Base-by-base conservation (phyloP, 2,797 vertebrate species). In the Allobates femoralis region DNA sequence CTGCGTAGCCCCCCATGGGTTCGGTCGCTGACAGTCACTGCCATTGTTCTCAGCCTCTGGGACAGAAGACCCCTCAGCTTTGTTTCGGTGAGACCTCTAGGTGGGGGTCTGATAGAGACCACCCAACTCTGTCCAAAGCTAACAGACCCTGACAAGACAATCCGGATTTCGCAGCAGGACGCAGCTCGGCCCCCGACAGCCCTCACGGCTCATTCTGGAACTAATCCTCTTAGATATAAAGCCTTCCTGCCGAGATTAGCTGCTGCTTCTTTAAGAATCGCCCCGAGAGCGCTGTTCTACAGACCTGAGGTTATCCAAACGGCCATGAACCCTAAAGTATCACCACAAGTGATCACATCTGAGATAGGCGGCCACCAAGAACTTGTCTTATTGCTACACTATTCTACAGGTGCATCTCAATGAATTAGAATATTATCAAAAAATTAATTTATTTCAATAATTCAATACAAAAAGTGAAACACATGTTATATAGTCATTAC, bases 121-220 rank as follows among this genome's bases (percentile, higher is more conserved):
- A 93, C 91, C 91, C 90, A 0, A 64, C 89, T 93, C 90, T 73
- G 2, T 73, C 21, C 90, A 91, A 92, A 91, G 67, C 90, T 88
- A 91, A 90, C 90, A 89, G 91, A 91, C 86, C 91, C 84, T 90
- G 90, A 92, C 84, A 64, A 87, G 86, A 77, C 84, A 88, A 87
- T 84, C 79, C 86, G 88, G 85, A 85, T 88, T 91, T 87, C 74
- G 79, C 56, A 71, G 78, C 19, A 71, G 88, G 89, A 66, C 34
- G 82, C 86, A 34, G 67, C 30, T 81, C 28, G 5, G n/a, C 64
- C 28, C 64, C 64, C 6, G 30, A 32, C 51, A n/a, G 16, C 34
- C 34, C 69, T 41, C 37, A 23, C 37, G 2, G 30, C 66, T 34
- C 3, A 69, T 69, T 21, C 69, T 73, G 69, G 37, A 46, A n/a